Evolutionary conservation across 2,113 vertebrate genomes (phyloP).

Genomic region (Scopus umbretta): DNA sequence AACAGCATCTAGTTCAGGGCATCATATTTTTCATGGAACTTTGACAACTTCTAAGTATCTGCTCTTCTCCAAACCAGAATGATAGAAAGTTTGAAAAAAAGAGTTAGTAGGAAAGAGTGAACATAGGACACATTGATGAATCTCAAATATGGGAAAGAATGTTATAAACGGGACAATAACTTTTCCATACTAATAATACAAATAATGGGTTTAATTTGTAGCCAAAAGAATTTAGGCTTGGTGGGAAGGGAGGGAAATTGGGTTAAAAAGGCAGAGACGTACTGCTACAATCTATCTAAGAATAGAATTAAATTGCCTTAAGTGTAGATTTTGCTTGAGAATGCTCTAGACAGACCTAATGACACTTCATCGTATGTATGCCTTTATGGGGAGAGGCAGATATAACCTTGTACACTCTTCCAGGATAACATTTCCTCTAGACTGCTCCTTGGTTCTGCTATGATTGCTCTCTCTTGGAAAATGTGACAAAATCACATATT

Average conservation of each 20-base stretch:
- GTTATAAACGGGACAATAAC: background rate
- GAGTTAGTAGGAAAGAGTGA: background rate
- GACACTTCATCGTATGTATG: fast-evolving
- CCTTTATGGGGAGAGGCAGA: background rate
- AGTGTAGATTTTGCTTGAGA: background rate
- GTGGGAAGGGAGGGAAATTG: background rate
- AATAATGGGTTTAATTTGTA: background rate
- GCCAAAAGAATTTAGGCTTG: background rate
- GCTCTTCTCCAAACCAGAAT: background rate
- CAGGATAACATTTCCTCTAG: background rate
- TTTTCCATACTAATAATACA: background rate
- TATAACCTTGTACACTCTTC: background rate
- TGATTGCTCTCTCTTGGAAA: background rate
- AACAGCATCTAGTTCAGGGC: background rate
- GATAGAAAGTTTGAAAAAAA: background rate
- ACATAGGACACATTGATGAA: background rate
- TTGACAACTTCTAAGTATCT: background rate
- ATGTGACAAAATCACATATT: background rate
- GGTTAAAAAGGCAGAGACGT: background rate
- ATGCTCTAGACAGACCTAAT: background rate
- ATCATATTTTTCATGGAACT: background rate
- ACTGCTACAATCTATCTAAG: background rate
- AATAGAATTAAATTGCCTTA: background rate
- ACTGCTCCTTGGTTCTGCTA: background rate
- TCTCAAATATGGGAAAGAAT: background rate